Base-by-base conservation (phyloP, 2,113 vertebrate species). In the Saguinus midas region DNA sequence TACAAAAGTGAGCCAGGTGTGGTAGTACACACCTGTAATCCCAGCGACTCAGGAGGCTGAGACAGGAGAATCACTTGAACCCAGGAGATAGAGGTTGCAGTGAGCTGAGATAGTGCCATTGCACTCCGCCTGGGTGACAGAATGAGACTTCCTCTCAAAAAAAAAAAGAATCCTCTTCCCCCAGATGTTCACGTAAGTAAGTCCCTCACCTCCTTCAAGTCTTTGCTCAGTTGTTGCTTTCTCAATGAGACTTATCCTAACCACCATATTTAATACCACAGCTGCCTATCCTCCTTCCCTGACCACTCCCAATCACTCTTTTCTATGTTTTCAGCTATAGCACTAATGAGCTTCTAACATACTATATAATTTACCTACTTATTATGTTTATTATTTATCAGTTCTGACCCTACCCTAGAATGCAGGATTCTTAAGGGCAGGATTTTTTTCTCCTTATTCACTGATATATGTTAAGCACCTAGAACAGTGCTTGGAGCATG, bases 301-400 rank as follows among this genome's bases (percentile, higher is more conserved):
- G 58, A 20, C 58, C 48, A 76, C 27, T 87, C 35, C 48, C 40
- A 85, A n/a, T 90, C 57, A 78, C 17, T 8, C 21, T 32, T 83
- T 66, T 86, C 45, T 55, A 17, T 66, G 55, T 76, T 82, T 88
- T 66, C 21, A 37, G 32, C 32, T 57, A 52, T 27, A 52, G 35
- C 61, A 79, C 37, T 84, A 89, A 79, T 73, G 45, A 89, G 18
- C 45, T 82, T 43, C 45, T 79, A 79, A 40, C 18, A 90, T 84
- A 35, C 66, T 93, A 12, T 95, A 32, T 96, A 37, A 90, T n/a
- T 96, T 80, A 87, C 37, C 72, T 72, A 29, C 73, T 89, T 90
- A 35, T 79, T 76, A 58, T 45, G 48, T 84, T 73, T 79, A 83
- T 78, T 83, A 6, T 68, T 94, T 91, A 57, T 68, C 48, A 81